phyloP scores from a whole-genome alignment of 2,113 vertebrate species.

The Atlantisia rogersi region DNA sequence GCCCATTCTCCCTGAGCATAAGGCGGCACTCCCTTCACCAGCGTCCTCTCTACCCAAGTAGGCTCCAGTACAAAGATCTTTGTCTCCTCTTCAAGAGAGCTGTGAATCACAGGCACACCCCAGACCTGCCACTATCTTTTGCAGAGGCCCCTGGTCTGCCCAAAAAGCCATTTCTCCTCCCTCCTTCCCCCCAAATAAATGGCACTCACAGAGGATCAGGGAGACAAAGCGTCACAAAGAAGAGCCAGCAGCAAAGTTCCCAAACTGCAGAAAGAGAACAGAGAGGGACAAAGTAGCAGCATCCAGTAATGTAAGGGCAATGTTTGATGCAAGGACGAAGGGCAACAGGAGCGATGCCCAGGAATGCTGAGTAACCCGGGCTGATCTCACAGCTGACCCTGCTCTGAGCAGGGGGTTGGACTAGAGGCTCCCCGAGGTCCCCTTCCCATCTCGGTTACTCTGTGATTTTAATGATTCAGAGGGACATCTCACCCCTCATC shows the following conservation, averaged over 20 bases:
- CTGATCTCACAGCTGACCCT: slow-evolving; percentile 24
- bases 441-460: neutral
- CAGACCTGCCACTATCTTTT: neutral
- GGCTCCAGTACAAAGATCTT: neutral
- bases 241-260: neutral
- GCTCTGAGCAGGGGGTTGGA: neutral
- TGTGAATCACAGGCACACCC: neutral
- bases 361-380: slow-evolving; percentile 66
- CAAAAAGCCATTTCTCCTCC: neutral
- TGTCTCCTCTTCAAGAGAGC: neutral
- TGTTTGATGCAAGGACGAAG: neutral
- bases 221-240: neutral
- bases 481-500: neutral
- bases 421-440: neutral
- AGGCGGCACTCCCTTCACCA: neutral
- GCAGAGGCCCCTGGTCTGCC: neutral
- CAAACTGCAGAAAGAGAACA: neutral
- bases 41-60: neutral
- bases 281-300: neutral
- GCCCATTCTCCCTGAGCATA: neutral
- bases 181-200: neutral
- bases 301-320: neutral
- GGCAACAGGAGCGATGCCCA: neutral
- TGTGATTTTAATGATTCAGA: neutral
- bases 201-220: neutral